Evolutionary conservation across 2,797 vertebrate species (phyloP), one percentile per base, ranked within the genome.

Genomic region (Emys orbicularis): DNA sequence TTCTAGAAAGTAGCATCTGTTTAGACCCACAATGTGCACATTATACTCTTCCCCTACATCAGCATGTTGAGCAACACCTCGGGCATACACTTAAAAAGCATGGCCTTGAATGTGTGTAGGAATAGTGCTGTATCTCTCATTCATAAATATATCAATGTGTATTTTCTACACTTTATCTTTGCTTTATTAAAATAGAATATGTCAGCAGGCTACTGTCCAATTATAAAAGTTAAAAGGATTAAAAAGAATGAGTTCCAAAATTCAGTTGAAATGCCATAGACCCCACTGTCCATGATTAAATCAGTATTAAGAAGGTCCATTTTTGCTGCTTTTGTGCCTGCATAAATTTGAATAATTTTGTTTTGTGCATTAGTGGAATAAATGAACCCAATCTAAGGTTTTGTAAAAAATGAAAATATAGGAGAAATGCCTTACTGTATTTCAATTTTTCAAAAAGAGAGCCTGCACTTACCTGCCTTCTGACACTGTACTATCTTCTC

Each of bases 401-500:
- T 18, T 12, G 21, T 8, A 16, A 94, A 90, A 54, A 23, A 88
- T 61, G 16, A 88, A 80, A n/a, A 44, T 68, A 5, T 50, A 77
- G 47, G 84, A 74, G 9, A 0, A 44, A 1, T 8, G 76, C 47
- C 2, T 25, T 85, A 4, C 76, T 47, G n/a, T 49, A 15, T 3
- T 88, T 44, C 5, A 49, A 83, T 92, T 95, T 90, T 79, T 52
- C 92, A 81, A 80, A 76, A 89, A 83, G 84, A 25, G 37, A 94
- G 13, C 9, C n/a, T 87, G 41, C 79, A 96, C 98, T 98, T 97
- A 99, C 99, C 99, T 97, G 99, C 98, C 98, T 98, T 99, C 97
- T 99, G 99, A 92, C 99, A 99, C 54, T 99, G 99, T 3, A 99
- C 99, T 65, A 99, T 99, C 94, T 98, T 98, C 87, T 99, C 99